phyloP scores from a whole-genome alignment of 2,113 vertebrate genomes.

The Synodontis membranacea region DNA sequence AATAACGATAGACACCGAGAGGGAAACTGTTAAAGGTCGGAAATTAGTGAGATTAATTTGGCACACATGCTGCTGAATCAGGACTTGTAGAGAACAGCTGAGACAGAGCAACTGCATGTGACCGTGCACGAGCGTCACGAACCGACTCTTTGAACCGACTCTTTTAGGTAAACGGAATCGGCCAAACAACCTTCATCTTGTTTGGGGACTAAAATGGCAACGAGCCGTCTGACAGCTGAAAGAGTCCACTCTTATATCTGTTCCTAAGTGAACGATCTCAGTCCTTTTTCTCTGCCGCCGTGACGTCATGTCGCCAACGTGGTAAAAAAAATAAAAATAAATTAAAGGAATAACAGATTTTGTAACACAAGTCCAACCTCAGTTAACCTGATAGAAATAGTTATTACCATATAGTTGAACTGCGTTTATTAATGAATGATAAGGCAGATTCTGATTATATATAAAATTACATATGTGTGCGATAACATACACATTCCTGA shows the following conservation, averaged over 20 bases:
- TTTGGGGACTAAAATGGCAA: not conserved
- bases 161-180: not conserved
- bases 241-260: not conserved
- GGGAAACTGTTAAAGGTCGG: not conserved
- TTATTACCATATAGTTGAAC: not conserved
- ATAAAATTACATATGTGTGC: not conserved
- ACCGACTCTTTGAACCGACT: not conserved
- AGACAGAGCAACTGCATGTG: not conserved
- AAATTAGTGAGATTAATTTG: not conserved
- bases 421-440: not conserved
- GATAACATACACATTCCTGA: not conserved
- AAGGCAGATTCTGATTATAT: not conserved
- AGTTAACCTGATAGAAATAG: not conserved
- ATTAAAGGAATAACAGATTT: not conserved
- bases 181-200: not conserved
- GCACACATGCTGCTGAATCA: not conserved
- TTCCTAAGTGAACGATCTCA: not conserved
- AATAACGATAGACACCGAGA: not conserved
- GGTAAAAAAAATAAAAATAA: not conserved
- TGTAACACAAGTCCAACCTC: not conserved
- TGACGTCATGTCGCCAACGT: not conserved
- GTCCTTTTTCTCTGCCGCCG: not conserved
- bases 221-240: not conserved
- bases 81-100: constrained; percentile 32
- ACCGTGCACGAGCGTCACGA: not conserved